A percentile compares a stretch with the other conserved stretches of the same genome.
These are phyloP conservation scores for Nomada fabriciana DNA, from an alignment of 2,888 invertebrate species.

Conservation along the genomic window DNA sequence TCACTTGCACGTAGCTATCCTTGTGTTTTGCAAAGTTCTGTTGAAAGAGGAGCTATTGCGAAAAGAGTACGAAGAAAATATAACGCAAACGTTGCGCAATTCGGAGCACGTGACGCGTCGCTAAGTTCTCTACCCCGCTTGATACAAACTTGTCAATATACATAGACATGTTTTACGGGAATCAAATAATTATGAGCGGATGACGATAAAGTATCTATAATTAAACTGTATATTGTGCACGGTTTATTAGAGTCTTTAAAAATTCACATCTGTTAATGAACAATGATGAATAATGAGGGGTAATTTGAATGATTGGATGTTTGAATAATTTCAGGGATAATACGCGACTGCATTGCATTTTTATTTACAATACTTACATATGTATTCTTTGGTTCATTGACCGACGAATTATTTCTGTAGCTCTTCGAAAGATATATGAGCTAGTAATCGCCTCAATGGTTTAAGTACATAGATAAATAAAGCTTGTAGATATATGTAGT, in stretches of 20 bases:
- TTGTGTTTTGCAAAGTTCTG: not conserved
- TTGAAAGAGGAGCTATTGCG: not conserved
- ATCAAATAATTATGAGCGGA: not conserved
- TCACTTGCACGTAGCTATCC: not conserved
- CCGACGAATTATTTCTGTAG: not conserved
- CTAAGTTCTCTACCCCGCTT: not conserved
- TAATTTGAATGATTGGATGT: not conserved
- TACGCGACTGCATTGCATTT: not conserved
- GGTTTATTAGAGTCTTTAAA: not conserved
- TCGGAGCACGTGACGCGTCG: not conserved
- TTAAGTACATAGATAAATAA: not conserved
- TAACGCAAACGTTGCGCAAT: slow-evolving; percentile 4
- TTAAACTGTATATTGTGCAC: not conserved
- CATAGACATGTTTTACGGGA: not conserved
- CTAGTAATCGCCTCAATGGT: not conserved
- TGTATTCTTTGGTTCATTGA: too few relatives aligned
- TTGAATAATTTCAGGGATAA: not conserved
- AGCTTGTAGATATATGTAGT: not conserved
- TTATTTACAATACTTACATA: too few relatives aligned
- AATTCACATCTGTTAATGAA: not conserved
- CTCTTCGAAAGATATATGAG: not conserved
- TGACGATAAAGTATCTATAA: not conserved
- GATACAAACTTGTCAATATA: not conserved
- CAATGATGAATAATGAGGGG: too few relatives aligned
- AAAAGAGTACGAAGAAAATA: not conserved